phyloP scores from a whole-genome alignment of 1,140 invertebrate genomes.

The Drosophila sucinea region DNA sequence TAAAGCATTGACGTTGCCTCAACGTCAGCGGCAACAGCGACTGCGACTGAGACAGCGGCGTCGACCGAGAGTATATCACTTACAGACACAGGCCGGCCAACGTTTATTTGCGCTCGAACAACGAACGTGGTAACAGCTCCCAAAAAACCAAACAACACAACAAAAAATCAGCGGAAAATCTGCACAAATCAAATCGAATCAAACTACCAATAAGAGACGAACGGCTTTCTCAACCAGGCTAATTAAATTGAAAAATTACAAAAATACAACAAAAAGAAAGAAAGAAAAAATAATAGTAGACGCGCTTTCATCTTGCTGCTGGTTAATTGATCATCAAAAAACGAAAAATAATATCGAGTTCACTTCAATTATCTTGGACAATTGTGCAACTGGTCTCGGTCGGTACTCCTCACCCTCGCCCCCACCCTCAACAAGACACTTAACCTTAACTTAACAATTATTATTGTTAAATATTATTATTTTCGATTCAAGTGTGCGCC shows the following conservation, averaged over 20 bases:
- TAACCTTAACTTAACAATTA: conserved; percentile 80
- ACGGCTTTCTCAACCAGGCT: conserved; percentile 27
- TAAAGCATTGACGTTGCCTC: neutral
- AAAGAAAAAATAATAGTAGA: conserved; percentile 35
- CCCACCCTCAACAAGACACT: conserved; percentile 50
- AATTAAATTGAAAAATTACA: conserved; percentile 46
- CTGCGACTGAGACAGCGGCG: conserved; percentile 14
- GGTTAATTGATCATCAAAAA: conserved; percentile 5
- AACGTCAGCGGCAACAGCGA: conserved; percentile 7
- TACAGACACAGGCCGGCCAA: conserved; percentile 65
- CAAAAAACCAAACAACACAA: conserved; percentile 40
- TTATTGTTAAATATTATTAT: conserved; percentile 68
- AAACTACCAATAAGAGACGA: conserved; percentile 14
- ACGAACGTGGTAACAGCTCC: conserved; percentile 70
- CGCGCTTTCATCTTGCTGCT: conserved; percentile 52
- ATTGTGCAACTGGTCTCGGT: conserved; percentile 56
- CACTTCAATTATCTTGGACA: conserved; percentile 33
- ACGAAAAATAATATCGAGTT: neutral
- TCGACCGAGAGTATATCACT: conserved; percentile 76
- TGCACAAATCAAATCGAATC: conserved; percentile 30
- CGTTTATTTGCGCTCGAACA: conserved; percentile 80
- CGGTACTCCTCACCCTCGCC: no score
- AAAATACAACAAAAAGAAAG: neutral
- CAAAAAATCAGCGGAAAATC: conserved; percentile 26
- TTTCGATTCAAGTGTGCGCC: conserved; percentile 65